Base-by-base conservation (phyloP, 2,888 invertebrate genomes). In the Colostygia pectinataria region DNA sequence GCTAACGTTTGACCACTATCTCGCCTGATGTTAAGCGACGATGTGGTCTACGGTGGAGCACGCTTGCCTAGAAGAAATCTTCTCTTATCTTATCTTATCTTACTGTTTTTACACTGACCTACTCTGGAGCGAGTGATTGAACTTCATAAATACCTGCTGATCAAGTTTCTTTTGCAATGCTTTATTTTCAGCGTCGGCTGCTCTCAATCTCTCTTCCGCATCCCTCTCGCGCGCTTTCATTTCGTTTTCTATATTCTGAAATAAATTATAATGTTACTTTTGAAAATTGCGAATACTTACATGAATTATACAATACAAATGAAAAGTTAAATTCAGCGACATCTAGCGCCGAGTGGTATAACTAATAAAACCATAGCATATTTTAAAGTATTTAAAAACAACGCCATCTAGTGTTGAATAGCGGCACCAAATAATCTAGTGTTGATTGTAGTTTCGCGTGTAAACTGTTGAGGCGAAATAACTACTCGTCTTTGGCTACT, bases 141-240 rank as follows among this genome's bases (percentile, higher is more conserved):
- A n/a, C n/a, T n/a, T n/a, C n/a, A n/a, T n/a, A n/a, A n/a, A n/a
- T 15, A 88, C 89, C 81, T 87, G 87, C 59, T 85, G 85, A 43
- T 90, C 88, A 0, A 90, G 59, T 67, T 86, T 86, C 69, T 84
- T 89, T 55, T 80, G 81, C 18, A 87, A 25, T 0, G 71, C 56
- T 40, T 75, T 83, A 38, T 64, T 66, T 12, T 88, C 86, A 0
- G 51, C 50, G 9, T 86, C 86, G 0, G 76, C 71, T 6, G 71
- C 66, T 28, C 71, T 77, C 2, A 83, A 13, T 8, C 74, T 66
- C 3, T 85, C 86, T 13, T 87, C 84, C 0, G 71, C 63, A 24
- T 84, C 83, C 5, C 63, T 69, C 18, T 88, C 85, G 0, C 83
- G 83, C 0, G 57, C 55, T 59, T 80, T 83, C 74, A 87, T 77